Evolutionary conservation across 2,113 vertebrate species (phyloP), one percentile per base, ranked within the genome.

Genomic region (Pteronura brasiliensis): DNA sequence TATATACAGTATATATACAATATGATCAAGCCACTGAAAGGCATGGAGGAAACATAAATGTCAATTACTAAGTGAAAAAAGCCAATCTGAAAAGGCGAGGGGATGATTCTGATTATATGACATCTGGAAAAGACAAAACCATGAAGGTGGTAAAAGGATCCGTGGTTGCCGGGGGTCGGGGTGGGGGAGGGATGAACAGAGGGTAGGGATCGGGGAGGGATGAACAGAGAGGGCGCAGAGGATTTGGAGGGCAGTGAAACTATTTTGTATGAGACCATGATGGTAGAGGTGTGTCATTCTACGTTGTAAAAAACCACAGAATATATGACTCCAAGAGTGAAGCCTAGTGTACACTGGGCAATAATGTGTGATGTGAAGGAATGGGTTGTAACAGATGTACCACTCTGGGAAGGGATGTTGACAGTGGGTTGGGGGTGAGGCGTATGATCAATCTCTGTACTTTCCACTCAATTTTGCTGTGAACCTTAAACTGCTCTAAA

Each of bases 401-500:
- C 52, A 44, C 44, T 6, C 36, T 21, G 27, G 12, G 49, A 10
- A 34, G 29, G 72, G 82, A 61, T 29, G 27, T 14, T 47, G 77
- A 36, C 4, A 49, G 65, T 44, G 18, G 14, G 76, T 47, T 4
- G 1, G 12, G 7, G 13, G 13, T 14, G 39, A 11, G 80, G 25
- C 11, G 12, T 31, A 25, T 27, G 67, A 34, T 15, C 57, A 67
- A 34, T 34, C 9, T 67, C 31, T 81, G n/a, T 17, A n/a, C 15
- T 77, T 76, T 67, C 77, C 8, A 36, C 31, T 88, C 31, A 67
- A 1, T 93, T 90, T 86, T 93, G n/a, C 63, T 85, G 18, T 63
- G 71, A 63, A 55, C n/a, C 80, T 63, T 63, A 89, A 79, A 72
- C 34, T 85, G 49, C 29, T 90, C 29, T 25, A n/a, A 85, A 79